A percentile compares a stretch with the other conserved stretches of the same genome.
phyloP scores from a whole-genome alignment of 2,888 invertebrate genomes.

The Orchestes rusci region DNA sequence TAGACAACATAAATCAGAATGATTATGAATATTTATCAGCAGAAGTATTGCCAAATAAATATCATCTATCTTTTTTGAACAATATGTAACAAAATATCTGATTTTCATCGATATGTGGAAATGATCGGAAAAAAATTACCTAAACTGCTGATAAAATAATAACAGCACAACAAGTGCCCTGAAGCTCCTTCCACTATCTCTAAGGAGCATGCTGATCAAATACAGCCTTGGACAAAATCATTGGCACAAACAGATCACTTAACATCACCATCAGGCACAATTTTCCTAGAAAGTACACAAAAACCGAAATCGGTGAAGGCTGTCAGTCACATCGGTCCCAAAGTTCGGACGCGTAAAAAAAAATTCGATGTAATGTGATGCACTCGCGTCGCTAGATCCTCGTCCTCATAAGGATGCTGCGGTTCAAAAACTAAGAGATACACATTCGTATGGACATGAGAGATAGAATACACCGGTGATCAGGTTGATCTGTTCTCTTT shows the following conservation, averaged over 20 bases:
- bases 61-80: too few relatives aligned
- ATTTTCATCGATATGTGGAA: too few relatives aligned
- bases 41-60: too few relatives aligned
- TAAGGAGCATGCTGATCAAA: conserved; percentile 21
- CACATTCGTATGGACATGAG: conserved; percentile 21
- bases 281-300: not conserved
- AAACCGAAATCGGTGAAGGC: not conserved
- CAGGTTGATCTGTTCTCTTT: conserved; percentile 24
- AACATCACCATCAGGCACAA: conserved; percentile 7
- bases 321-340: not conserved
- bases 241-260: conserved; percentile 15
- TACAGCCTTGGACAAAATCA: conserved; percentile 10
- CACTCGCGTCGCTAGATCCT: not conserved
- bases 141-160: conserved; percentile 16
- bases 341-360: too few relatives aligned
- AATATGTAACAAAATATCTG: too few relatives aligned
- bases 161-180: conserved; percentile 20
- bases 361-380: not conserved
- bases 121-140: too few relatives aligned
- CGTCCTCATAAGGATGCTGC: conserved; percentile 12
- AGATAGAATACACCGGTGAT: conserved; percentile 20
- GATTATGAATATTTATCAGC: too few relatives aligned
- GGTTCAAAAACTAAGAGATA: conserved; percentile 17
- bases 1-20: too few relatives aligned
- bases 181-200: conserved; percentile 12